Evolutionary conservation across 2,113 vertebrate genomes (phyloP).

Genomic region (Mesoclemmys tuberculata): DNA sequence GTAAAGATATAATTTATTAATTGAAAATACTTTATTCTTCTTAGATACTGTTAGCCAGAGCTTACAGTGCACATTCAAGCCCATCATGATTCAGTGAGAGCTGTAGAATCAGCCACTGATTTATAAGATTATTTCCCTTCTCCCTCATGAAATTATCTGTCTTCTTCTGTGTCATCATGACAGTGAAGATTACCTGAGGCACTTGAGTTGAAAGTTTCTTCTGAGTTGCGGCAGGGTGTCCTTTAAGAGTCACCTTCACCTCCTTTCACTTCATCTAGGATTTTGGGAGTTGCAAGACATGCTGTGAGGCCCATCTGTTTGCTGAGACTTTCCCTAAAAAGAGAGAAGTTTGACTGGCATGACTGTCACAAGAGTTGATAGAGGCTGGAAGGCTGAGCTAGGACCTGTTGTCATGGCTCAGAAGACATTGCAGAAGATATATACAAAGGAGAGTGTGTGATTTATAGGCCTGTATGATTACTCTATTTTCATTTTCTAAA

Average conservation of each 20-base stretch:
- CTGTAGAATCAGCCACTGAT: neutral
- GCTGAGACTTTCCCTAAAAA: neutral
- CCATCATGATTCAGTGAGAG: conserved; percentile 16
- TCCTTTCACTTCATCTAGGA: conserved; percentile 39
- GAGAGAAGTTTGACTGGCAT: conserved; percentile 6
- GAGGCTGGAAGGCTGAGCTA: neutral
- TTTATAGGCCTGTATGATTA: neutral
- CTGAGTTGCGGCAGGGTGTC: conserved; percentile 34
- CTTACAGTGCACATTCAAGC: conserved; percentile 25
- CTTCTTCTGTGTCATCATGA: conserved; percentile 30
- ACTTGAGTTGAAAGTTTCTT: conserved; percentile 38
- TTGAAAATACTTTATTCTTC: neutral
- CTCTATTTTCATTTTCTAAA: neutral
- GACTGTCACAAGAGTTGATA: neutral
- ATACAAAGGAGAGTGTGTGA: neutral
- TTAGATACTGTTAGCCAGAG: neutral
- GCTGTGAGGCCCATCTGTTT: conserved; percentile 48
- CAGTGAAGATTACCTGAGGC: conserved; percentile 12
- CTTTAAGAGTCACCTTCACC: conserved; percentile 13
- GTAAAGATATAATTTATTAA: neutral
- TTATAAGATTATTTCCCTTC: conserved; percentile 5
- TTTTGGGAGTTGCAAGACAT: conserved; percentile 50
- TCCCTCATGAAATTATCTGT: conserved; percentile 12
- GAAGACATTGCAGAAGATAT: neutral
- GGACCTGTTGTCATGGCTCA: neutral